Evolutionary conservation across 1,140 invertebrate species (phyloP).

Genomic region (Apocrypta bakeri): DNA sequence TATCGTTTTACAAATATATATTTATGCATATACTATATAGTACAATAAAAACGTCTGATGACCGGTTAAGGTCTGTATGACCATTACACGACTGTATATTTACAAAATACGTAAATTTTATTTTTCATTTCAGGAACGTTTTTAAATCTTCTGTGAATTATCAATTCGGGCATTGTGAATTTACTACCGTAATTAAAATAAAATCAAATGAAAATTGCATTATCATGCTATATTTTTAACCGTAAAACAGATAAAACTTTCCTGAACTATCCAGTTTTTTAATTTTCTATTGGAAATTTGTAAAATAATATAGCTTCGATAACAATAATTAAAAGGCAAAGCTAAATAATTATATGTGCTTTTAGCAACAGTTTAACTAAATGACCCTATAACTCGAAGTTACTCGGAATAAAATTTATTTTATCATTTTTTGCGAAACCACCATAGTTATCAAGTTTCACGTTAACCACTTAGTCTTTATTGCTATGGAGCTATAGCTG

Average conservation of each 20-base stretch:
- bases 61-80: not conserved
- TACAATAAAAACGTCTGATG: not conserved
- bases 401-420: conserved; percentile 24
- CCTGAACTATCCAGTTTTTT: not conserved
- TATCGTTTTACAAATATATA: conserved; percentile 23
- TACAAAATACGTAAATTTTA: conserved; percentile 31
- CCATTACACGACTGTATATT: conserved; percentile 7
- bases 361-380: conserved; percentile 21
- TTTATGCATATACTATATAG: conserved; percentile 2
- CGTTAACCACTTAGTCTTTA: conserved; percentile 52
- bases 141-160: not conserved
- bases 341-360: not conserved
- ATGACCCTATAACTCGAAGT: conserved; percentile 18
- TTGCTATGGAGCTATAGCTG: conserved; percentile 59
- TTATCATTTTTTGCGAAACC: conserved; percentile 59
- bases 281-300: not conserved
- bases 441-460: conserved; percentile 64
- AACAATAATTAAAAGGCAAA: not conserved
- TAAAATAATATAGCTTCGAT: not conserved
- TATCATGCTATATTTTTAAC: not conserved
- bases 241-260: not conserved
- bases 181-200: not conserved
- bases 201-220: not conserved
- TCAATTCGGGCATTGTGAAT: not conserved
- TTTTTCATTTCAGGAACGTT: conserved; percentile 32